phyloP scores from a whole-genome alignment of 2,797 vertebrate genomes.

The Cygnus olor region DNA sequence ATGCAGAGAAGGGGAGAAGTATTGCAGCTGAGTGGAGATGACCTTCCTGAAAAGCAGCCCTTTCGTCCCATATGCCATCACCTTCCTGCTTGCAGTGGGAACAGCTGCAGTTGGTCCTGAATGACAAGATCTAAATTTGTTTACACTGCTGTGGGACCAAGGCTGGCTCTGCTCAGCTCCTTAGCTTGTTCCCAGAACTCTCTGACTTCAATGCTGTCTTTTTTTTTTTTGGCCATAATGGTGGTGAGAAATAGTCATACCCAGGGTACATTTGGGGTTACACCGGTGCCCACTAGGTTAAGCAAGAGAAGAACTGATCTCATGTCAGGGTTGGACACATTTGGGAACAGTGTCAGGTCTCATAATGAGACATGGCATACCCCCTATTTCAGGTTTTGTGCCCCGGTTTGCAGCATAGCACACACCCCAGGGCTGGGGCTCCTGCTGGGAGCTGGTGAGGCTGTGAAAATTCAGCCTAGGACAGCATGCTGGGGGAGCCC shows the following conservation, averaged over 20 bases:
- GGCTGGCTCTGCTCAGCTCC: not conserved
- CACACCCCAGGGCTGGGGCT: not conserved
- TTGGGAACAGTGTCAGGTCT: not conserved
- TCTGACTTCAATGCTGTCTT: not conserved
- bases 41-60: not conserved
- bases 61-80: not conserved
- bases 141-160: not conserved
- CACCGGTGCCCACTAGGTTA: not conserved
- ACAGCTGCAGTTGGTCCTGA: not conserved
- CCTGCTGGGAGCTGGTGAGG: not conserved
- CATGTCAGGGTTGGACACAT: not conserved
- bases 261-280: not conserved
- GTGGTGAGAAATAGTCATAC: not conserved
- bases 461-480: not conserved
- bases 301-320: not conserved
- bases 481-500: not conserved
- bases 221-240: not conserved
- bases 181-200: not conserved
- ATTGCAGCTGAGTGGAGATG: not conserved
- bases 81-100: not conserved
- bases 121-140: not conserved
- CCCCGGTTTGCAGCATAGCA: not conserved
- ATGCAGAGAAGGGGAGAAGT: not conserved
- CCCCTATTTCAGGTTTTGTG: accelerated
- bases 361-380: not conserved